A percentile compares a stretch with the other conserved stretches of the same genome.
Evolutionary conservation across 2,797 vertebrate genomes (phyloP).

Genomic region (Monodelphis domestica): DNA sequence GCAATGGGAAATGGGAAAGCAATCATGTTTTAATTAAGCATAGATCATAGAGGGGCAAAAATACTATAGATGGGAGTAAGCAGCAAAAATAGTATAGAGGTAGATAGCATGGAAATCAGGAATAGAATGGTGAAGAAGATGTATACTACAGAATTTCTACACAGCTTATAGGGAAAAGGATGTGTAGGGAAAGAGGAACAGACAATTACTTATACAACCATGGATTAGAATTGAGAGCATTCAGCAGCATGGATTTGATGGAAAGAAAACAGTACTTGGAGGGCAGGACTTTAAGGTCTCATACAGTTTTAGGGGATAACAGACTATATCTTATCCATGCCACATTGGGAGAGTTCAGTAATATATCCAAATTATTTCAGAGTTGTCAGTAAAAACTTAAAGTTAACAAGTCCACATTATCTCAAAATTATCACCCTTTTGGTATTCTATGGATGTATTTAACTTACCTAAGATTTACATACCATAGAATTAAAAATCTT

Average conservation of each 20-base stretch:
- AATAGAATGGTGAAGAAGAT: not conserved
- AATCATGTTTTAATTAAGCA: not conserved
- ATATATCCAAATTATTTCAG: not conserved
- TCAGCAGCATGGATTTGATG: not conserved
- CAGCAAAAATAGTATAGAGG: not conserved
- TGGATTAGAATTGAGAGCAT: not conserved
- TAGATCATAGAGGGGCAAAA: not conserved
- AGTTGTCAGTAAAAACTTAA: not conserved
- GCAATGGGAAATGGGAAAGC: not conserved
- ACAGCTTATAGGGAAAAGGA: not conserved
- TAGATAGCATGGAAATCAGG: not conserved
- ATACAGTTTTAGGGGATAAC: not conserved
- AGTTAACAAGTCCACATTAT: not conserved
- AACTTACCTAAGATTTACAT: not conserved
- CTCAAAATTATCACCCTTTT: not conserved
- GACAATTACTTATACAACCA: not conserved
- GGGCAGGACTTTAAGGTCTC: not conserved
- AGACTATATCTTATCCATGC: not conserved
- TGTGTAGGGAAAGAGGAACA: not conserved
- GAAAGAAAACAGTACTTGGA: not conserved
- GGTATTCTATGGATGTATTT: not conserved
- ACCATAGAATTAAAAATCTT: not conserved
- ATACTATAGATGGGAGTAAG: not conserved
- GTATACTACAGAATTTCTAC: not conserved
- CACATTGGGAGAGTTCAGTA: not conserved